A percentile compares a stretch with the other conserved stretches of the same genome.
phyloP scores from a whole-genome alignment of 35 echinoderm and acorn worm genomes.

The Heliocidaris erythrogramma region DNA sequence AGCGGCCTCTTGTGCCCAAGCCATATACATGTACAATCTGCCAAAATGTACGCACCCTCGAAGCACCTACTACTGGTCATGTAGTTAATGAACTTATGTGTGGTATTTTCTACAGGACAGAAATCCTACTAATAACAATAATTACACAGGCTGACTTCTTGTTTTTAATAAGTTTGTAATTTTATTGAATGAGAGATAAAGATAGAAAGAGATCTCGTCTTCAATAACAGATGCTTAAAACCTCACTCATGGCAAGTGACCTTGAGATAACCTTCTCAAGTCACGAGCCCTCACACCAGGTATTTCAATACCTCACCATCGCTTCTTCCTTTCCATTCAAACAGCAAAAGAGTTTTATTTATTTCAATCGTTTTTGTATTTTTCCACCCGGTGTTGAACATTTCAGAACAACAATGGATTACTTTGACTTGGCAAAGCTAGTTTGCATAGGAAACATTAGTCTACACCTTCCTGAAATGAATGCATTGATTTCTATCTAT shows the following conservation, averaged over 20 bases:
- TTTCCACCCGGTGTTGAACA: not conserved
- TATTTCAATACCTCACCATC: not conserved
- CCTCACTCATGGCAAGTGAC: not conserved
- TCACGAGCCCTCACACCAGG: not conserved
- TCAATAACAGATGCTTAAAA: constrained; percentile 27
- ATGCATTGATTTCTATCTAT: too few relatives aligned
- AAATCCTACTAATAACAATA: too few relatives aligned
- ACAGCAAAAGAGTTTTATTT: constrained; percentile 11
- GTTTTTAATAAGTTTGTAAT: constrained; percentile 14
- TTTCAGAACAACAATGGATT: not conserved
- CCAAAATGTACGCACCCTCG: too few relatives aligned
- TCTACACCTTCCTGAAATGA: not conserved
- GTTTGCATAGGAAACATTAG: constrained; percentile 19
- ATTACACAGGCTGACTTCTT: not conserved
- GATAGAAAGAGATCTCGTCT: constrained; percentile 39
- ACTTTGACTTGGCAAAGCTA: constrained; percentile 32
- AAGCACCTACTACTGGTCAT: too few relatives aligned
- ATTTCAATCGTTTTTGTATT: constrained; percentile 15
- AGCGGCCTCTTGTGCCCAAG: too few relatives aligned
- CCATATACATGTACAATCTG: too few relatives aligned
- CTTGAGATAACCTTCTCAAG: not conserved
- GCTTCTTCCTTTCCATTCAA: not conserved
- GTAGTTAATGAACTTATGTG: too few relatives aligned
- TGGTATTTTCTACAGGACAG: too few relatives aligned
- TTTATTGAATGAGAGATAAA: constrained; percentile 41